Conservation (phyloP, 2,888 invertebrate species). For the Cenopis cana region DNA sequence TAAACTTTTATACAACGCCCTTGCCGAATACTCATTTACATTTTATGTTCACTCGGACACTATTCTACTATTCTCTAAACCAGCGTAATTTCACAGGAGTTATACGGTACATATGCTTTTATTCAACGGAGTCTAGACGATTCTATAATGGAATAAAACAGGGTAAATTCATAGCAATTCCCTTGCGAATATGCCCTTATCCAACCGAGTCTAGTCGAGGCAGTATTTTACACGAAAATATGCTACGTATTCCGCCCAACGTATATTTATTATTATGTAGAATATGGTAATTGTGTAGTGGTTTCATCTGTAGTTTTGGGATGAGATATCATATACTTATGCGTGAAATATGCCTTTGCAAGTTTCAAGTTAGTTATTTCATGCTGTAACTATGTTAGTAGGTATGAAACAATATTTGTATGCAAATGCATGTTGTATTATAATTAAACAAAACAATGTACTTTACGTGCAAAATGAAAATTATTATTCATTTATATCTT, state of each 20-base stretch:
- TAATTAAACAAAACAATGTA: too few relatives aligned
- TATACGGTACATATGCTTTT: not conserved
- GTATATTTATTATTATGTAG: constrained; percentile 41
- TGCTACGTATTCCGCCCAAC: constrained; percentile 20
- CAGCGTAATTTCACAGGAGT: not conserved
- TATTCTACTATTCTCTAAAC: not conserved
- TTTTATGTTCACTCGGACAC: constrained; percentile 16
- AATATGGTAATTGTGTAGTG: constrained; percentile 40
- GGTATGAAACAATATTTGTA: not conserved
- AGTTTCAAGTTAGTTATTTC: not conserved
- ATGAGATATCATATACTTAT: constrained; percentile 24
- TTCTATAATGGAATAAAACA: not conserved
- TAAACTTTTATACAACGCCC: constrained; percentile 14
- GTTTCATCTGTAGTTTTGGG: constrained; percentile 38
- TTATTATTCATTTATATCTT: too few relatives aligned
- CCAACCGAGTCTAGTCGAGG: constrained; percentile 1
- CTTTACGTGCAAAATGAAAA: too few relatives aligned
- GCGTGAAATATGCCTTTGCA: constrained; percentile 12
- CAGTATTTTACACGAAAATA: constrained; percentile 15
- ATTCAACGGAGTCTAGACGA: constrained; percentile 3
- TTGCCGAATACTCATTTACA: constrained; percentile 21
- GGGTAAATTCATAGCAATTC: not conserved
- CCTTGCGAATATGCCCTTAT: constrained; percentile 8
- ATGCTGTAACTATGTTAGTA: not conserved
- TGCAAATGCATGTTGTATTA: too few relatives aligned